Evolutionary conservation across 2,797 vertebrate genomes (phyloP).

Genomic region (Enteromius unitaeniatus): DNA sequence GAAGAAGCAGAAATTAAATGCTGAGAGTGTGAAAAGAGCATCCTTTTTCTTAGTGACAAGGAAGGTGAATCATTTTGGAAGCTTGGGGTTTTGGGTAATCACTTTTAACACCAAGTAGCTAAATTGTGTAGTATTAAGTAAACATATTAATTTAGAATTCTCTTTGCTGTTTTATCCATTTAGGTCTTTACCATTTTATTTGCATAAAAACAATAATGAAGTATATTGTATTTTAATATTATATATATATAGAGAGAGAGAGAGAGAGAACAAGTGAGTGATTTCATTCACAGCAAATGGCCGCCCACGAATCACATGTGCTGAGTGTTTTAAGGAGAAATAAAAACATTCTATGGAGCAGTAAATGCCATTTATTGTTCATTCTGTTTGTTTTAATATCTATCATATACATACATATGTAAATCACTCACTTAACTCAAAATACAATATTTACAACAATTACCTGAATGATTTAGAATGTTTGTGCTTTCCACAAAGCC

Average conservation of each 20-base stretch:
- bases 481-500: background rate
- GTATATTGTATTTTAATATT: background rate
- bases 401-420: background rate
- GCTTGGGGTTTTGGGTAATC: background rate
- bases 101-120: background rate
- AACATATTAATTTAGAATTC: background rate
- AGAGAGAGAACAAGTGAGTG: background rate
- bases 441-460: background rate
- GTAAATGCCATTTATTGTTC: background rate
- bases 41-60: background rate
- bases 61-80: background rate
- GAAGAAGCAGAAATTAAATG: background rate
- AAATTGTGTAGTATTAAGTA: background rate
- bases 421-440: background rate
- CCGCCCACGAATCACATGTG: background rate
- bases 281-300: background rate
- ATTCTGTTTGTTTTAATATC: background rate
- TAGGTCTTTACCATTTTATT: background rate
- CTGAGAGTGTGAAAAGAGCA: slow-evolving; percentile 6
- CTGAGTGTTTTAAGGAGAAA: background rate
- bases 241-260: background rate
- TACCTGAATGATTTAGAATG: background rate
- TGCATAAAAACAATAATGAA: background rate
- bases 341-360: background rate
- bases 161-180: background rate